A percentile compares a stretch with the other conserved stretches of the same genome.
Conservation (phyloP, 2,888 invertebrate genomes). For the Fragum fragum region DNA sequence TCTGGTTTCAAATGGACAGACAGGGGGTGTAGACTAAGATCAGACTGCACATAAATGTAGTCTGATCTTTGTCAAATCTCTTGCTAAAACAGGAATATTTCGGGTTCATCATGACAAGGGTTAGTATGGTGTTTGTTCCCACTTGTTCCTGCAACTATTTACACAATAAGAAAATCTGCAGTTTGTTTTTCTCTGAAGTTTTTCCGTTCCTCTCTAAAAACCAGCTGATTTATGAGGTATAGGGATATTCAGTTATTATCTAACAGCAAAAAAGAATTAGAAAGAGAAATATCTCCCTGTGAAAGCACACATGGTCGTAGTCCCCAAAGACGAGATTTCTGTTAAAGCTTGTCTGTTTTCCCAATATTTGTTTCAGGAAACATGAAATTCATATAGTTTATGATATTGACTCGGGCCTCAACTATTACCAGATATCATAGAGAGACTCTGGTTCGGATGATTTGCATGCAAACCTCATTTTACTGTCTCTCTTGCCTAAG, state of each 20-base stretch:
- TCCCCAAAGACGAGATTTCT: slow-evolving; percentile 21
- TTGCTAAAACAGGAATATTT: no score
- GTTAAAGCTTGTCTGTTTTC: slow-evolving; percentile 28
- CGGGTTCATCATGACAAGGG: not conserved
- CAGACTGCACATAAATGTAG: no score
- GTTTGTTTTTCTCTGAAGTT: no score
- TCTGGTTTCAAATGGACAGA: no score
- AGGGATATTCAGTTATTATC: not conserved
- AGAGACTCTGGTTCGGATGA: not conserved
- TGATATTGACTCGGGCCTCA: slow-evolving; percentile 5
- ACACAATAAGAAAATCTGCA: no score
- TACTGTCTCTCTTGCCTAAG: not conserved
- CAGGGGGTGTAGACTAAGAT: no score
- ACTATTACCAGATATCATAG: slow-evolving; percentile 17
- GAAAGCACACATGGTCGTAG: slow-evolving; percentile 4
- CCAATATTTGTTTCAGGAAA: slow-evolving; percentile 30
- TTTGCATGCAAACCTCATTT: slow-evolving; percentile 15
- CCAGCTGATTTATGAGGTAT: not conserved
- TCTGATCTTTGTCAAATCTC: no score
- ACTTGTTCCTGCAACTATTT: no score
- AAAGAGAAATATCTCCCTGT: not conserved
- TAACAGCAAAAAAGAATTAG: not conserved
- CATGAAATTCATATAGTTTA: slow-evolving; percentile 31
- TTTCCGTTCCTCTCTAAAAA: no score
- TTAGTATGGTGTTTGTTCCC: no score